Evolutionary conservation across 2,113 vertebrate genomes (phyloP).

Genomic region (Phylloscopus whistleri): DNA sequence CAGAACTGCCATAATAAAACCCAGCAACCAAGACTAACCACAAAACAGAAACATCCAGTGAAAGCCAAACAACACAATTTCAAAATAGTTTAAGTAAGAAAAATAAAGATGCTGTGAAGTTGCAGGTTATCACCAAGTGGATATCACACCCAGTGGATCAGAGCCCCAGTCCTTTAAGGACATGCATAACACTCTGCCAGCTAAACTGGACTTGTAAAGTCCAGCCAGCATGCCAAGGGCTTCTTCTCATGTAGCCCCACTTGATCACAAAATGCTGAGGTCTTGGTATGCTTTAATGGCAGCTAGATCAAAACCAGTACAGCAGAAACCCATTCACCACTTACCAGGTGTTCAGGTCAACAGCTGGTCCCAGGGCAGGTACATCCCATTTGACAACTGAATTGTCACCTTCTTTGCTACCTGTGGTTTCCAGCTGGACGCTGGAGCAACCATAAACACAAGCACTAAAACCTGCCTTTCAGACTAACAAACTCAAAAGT

Average conservation of each 20-base stretch:
- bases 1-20: not conserved
- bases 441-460: not conserved
- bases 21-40: not conserved
- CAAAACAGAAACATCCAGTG: not conserved
- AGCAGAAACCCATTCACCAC: not conserved
- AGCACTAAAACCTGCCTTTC: not conserved
- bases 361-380: accelerated
- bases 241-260: not conserved
- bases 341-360: not conserved
- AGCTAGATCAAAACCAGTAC: not conserved
- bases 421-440: not conserved
- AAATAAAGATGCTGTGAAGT: not conserved
- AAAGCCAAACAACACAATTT: not conserved
- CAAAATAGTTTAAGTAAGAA: not conserved
- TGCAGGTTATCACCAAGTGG: not conserved
- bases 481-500: not conserved
- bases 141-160: not conserved
- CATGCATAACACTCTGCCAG: not conserved
- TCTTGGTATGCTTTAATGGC: not conserved
- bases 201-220: not conserved
- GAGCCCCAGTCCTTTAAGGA: not conserved
- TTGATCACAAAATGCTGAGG: not conserved
- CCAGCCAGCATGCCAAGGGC: not conserved
- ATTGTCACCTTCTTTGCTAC: not conserved
- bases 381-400: not conserved